Percentiles rank a stretch among this genome's conserved stretches.
Conservation (phyloP, 2,888 invertebrate species). For the Ennomos quercinarius region DNA sequence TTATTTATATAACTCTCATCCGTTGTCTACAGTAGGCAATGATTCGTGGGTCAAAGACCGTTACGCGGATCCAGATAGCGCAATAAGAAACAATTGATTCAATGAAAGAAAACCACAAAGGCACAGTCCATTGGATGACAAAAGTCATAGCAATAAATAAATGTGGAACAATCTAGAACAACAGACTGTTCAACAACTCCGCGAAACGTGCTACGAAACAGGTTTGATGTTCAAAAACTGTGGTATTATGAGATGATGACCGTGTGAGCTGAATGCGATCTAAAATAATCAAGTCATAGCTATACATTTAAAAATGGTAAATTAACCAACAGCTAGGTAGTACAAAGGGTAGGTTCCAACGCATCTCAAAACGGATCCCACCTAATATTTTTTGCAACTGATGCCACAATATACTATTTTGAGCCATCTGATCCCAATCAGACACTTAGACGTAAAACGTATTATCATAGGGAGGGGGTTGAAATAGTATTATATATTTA, state of each 20-base stretch:
- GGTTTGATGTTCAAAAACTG: too few species aligned
- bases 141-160: conserved; percentile 5
- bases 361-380: too few species aligned
- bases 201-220: not conserved
- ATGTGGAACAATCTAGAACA: conserved; percentile 12
- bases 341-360: too few species aligned
- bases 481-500: too few species aligned
- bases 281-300: conserved; percentile 6
- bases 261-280: not conserved
- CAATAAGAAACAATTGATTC: conserved; percentile 34
- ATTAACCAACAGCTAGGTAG: too few species aligned
- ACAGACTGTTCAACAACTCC: not conserved
- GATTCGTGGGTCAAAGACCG: conserved; percentile 24
- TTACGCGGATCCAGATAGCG: conserved; percentile 19
- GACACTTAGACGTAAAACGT: too few species aligned
- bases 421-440: too few species aligned
- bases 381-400: too few species aligned
- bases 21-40: conserved; percentile 1
- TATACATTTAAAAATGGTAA: too few species aligned
- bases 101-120: conserved; percentile 26
- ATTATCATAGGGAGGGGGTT: too few species aligned
- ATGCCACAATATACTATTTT: too few species aligned
- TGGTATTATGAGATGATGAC: too few species aligned
- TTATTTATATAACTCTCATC: conserved; percentile 19
- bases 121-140: conserved; percentile 8